phyloP scores from a whole-genome alignment of 2,113 vertebrate genomes.

The Neomonachus schauinslandi region DNA sequence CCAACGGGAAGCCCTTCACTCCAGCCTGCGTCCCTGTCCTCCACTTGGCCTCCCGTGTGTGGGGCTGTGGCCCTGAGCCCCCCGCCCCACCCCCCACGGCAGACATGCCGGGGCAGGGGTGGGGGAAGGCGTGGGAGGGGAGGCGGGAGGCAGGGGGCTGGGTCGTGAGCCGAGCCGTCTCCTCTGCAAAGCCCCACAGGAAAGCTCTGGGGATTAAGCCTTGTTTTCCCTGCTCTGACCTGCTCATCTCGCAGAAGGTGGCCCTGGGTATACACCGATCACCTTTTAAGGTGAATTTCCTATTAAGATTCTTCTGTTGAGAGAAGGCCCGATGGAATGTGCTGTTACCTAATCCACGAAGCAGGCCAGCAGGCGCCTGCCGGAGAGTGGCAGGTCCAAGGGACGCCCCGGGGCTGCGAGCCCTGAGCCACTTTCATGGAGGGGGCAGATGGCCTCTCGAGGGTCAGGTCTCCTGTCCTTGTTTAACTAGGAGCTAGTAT shows the following conservation, averaged over 20 bases:
- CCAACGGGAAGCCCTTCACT: background rate
- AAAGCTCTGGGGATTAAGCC: background rate
- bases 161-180: background rate
- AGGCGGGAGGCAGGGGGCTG: background rate
- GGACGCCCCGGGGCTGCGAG: background rate
- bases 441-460: background rate
- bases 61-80: background rate
- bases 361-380: background rate
- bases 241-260: background rate
- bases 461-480: background rate
- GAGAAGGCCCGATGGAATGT: background rate
- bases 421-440: background rate
- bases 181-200: background rate
- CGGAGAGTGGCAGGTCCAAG: background rate
- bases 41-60: no score
- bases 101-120: background rate
- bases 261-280: background rate
- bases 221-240: background rate
- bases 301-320: background rate
- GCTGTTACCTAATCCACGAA: background rate
- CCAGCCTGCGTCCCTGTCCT: no score
- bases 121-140: background rate
- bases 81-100: background rate
- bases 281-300: background rate
- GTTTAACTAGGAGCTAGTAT: background rate